Evolutionary conservation across 2,888 invertebrate genomes (phyloP), one percentile per base, ranked within the genome.

Genomic region (Eueremaeus valkanovi): DNA sequence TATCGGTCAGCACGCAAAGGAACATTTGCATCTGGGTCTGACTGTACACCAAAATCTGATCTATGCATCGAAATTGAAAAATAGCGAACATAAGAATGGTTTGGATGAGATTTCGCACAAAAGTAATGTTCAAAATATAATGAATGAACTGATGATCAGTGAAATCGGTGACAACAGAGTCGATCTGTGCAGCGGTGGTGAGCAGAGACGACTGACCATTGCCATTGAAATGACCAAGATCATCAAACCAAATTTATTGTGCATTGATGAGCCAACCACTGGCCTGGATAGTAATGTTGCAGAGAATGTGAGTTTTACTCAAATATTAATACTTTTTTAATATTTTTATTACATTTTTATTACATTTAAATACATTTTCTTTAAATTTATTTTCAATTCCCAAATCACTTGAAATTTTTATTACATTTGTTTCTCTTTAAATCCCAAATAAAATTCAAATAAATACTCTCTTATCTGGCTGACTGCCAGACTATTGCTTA

Each of bases 231-330:
- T 70, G 45, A 70, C 70, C 8, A 45, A 42, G 2, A 1, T 45
- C 27, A 40, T 27, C 16, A 70, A 70, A 13, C 70, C 70, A 11
- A 70, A 70, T 13, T 45, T 70, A 0, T 45, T 70, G 2, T 70
- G 70, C 9, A 70, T 70, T n/a, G 70, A 70, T 40, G 70, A 70
- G 13, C 70, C 70, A 45, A 70, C 70, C 45, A 70, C 42, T 70
- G 70, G 70, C 45, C 29, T 70, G 21, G 70, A 70, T 27, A 70
- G 70, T 13, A 70, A 70, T 70, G 70, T 45, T 8, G 70, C 70
- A 1, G 70, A 70, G 45, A 45, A 45, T 27, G 70, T 70, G 13
- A 42, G n/a, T n/a, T n/a, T n/a, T n/a, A n/a, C n/a, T 55, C 16
- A 8, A 27, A 21, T 3, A 63, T 33, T n/a, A n/a, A n/a, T n/a